phyloP scores from a whole-genome alignment of 2,888 invertebrate species.

The Brachynemurus nebulosus region DNA sequence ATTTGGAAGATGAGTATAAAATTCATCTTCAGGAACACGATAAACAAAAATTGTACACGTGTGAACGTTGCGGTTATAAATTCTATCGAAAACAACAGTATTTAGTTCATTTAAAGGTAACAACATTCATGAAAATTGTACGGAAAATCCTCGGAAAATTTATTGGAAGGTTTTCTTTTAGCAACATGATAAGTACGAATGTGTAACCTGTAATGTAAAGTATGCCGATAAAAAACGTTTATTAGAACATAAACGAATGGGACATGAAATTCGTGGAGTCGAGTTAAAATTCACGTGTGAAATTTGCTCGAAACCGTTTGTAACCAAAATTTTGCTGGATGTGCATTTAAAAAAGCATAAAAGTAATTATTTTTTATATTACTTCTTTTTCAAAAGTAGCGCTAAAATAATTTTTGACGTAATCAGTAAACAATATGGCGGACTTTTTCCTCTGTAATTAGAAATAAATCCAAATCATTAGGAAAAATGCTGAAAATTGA shows the following conservation, averaged over 20 bases:
- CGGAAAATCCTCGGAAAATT: neutral
- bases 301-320: conserved; percentile 19
- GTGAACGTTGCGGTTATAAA: conserved; percentile 25
- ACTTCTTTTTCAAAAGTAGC: too few relatives aligned
- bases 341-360: conserved; percentile 15
- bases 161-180: conserved; percentile 14
- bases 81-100: conserved; percentile 27
- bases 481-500: too few relatives aligned
- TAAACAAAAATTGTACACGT: conserved; percentile 24
- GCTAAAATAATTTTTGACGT: too few relatives aligned
- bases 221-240: conserved; percentile 25
- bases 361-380: conserved; percentile 1
- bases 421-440: too few relatives aligned
- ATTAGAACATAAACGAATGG: conserved; percentile 18
- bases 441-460: too few relatives aligned
- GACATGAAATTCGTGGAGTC: conserved; percentile 19
- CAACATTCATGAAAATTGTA: neutral
- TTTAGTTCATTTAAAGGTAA: conserved; percentile 24
- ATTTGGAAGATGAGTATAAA: conserved; percentile 20
- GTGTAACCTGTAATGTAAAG: conserved; percentile 25
- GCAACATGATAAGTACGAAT: conserved; percentile 28
- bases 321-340: conserved; percentile 16
- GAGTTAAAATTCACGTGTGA: conserved; percentile 19
- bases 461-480: too few relatives aligned
- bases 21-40: conserved; percentile 24